Evolutionary conservation across 2,113 vertebrate species (phyloP).

Genomic region (Agapornis roseicollis): DNA sequence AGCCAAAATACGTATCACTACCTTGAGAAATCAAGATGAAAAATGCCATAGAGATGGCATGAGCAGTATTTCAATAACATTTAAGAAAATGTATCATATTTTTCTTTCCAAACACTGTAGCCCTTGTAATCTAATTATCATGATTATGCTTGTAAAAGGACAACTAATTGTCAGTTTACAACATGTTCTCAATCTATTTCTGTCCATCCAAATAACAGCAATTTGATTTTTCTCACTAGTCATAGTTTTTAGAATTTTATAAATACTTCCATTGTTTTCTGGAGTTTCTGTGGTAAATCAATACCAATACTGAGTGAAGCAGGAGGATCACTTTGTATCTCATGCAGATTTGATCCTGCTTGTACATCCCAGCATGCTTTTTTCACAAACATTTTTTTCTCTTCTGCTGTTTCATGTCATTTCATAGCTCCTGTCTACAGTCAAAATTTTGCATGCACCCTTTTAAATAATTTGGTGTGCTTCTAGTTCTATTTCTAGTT

Average conservation of each 20-base stretch:
- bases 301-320: not conserved
- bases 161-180: too few relatives aligned
- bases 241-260: not conserved
- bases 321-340: not conserved
- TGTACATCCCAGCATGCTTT: not conserved
- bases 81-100: too few relatives aligned
- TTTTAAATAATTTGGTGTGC: not conserved
- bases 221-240: not conserved
- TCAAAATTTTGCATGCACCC: not conserved
- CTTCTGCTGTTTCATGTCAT: not conserved
- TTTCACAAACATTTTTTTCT: not conserved
- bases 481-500: not conserved
- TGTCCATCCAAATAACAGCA: not conserved
- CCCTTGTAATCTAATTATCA: too few relatives aligned
- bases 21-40: too few relatives aligned
- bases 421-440: accelerated
- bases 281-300: not conserved
- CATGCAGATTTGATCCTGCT: not conserved
- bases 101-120: too few relatives aligned
- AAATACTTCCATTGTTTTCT: not conserved
- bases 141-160: too few relatives aligned
- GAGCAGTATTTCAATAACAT: too few relatives aligned
- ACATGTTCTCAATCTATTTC: not conserved
- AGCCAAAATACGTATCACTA: too few relatives aligned
- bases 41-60: too few relatives aligned